Percentiles rank a stretch among this genome's conserved stretches.
Evolutionary conservation across 2,113 vertebrate genomes (phyloP).

Genomic region (Carettochelys insculpta): DNA sequence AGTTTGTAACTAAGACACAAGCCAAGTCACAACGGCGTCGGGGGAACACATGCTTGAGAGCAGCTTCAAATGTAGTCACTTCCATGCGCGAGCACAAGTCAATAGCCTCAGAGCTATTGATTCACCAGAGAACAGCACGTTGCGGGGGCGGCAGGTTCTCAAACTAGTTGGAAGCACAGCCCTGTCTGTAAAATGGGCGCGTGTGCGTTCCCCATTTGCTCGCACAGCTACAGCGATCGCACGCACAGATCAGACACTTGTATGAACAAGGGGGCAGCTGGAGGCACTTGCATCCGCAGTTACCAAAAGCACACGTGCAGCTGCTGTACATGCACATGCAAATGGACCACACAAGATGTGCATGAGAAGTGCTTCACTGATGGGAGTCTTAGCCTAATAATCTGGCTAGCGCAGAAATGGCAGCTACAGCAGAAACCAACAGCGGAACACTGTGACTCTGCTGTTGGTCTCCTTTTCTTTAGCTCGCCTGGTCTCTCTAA

Average conservation of each 20-base stretch:
- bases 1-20: neutral
- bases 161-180: neutral
- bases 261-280: neutral
- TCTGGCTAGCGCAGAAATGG: neutral
- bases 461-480: neutral
- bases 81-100: neutral
- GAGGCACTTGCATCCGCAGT: no score
- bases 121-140: neutral
- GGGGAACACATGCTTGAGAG: no score
- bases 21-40: neutral
- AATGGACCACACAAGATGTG: fast-evolving
- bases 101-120: neutral
- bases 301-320: fast-evolving
- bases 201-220: neutral
- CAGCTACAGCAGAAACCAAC: neutral
- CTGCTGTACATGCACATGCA: neutral
- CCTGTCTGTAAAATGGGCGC: neutral
- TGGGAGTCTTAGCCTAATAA: neutral
- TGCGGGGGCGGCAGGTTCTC: neutral
- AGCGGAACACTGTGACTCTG: neutral
- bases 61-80: neutral
- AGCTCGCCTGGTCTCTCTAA: neutral
- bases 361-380: neutral
- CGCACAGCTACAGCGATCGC: neutral
- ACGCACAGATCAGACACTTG: neutral